These are phyloP conservation scores for Neoitamus cyanurus DNA, from an alignment of 2,888 invertebrate species.

Conservation along the genomic window DNA sequence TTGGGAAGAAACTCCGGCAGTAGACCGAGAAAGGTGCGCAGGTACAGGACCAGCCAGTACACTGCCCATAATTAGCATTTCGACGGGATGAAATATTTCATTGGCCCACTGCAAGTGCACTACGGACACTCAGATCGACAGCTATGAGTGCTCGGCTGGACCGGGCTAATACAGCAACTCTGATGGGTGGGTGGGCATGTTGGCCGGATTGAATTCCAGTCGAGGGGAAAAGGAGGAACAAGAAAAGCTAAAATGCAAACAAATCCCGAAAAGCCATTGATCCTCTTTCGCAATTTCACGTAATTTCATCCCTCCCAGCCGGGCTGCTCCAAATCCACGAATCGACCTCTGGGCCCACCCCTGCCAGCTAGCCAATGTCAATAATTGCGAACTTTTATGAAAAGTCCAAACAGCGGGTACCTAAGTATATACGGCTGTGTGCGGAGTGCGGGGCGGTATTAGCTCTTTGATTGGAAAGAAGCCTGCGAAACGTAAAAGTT, in stretches of 20 bases:
- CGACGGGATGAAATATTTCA: not conserved
- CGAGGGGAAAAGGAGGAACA: not conserved
- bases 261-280: conserved; percentile 35
- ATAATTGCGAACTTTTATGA: conserved; percentile 39
- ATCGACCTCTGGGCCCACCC: not conserved
- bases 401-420: conserved; percentile 32
- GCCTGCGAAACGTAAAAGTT: conserved; percentile 4
- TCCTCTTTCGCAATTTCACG: not conserved
- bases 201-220: not conserved
- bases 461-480: conserved; percentile 28
- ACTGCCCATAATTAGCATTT: not conserved
- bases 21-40: not conserved
- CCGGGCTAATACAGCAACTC: not conserved
- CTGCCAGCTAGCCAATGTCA: conserved; percentile 15
- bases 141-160: not conserved
- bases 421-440: not conserved
- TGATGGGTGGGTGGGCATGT: not conserved
- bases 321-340: not conserved
- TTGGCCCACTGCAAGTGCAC: conserved; percentile 15
- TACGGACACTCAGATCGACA: not conserved
- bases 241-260: conserved; percentile 27
- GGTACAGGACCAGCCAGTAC: not conserved
- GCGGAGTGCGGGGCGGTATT: not conserved
- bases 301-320: not conserved
- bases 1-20: not conserved